A percentile compares a stretch with the other conserved stretches of the same genome.
Evolutionary conservation across 2,888 invertebrate species (phyloP).

Genomic region (Creontiades dilutus): DNA sequence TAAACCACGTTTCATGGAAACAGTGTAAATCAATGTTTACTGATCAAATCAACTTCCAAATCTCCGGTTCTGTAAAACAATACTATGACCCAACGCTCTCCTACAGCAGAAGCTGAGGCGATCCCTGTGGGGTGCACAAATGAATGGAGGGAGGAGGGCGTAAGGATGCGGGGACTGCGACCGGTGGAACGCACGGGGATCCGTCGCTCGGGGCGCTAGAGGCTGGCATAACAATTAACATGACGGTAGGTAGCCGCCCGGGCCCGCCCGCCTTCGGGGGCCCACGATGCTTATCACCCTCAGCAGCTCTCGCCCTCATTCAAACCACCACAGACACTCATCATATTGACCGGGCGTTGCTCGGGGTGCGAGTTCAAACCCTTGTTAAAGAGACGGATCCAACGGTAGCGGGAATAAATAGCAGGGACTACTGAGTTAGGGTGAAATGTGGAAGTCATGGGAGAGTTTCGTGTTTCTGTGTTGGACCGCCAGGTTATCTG

Average conservation of each 20-base stretch:
- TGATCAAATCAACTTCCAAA: no score
- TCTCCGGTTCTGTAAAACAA: no score
- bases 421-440: no score
- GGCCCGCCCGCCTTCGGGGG: conserved; percentile 1
- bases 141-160: conserved; percentile 14
- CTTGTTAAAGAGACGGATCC: no score
- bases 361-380: background rate
- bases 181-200: conserved; percentile 23
- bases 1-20: no score
- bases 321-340: background rate
- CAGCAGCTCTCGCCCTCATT: background rate
- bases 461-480: no score
- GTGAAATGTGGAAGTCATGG: no score
- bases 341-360: background rate
- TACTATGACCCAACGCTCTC: no score
- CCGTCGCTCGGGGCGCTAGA: conserved; percentile 14
- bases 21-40: no score
- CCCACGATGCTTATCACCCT: conserved; percentile 23
- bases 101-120: no score
- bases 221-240: conserved; percentile 24
- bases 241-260: background rate
- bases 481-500: no score
- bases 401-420: no score
- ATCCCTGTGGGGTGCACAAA: background rate
- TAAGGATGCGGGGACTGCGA: background rate